Percentiles rank a stretch among this genome's conserved stretches.
These are phyloP conservation scores for Troides oblongomaculatus DNA, from an alignment of 2,888 invertebrate genomes.

Conservation along the genomic window DNA sequence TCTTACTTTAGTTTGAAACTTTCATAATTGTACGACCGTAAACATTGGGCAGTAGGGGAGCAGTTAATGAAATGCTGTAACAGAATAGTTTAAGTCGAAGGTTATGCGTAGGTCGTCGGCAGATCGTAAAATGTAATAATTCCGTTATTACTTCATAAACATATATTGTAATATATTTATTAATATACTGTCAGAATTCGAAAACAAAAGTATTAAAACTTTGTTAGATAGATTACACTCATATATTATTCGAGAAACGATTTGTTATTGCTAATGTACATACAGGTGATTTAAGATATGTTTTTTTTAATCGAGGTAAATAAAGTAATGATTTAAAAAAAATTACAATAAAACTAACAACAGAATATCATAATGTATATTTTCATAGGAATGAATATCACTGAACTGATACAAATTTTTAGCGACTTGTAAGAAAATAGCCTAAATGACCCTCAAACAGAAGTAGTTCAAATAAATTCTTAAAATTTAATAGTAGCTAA, in stretches of 20 bases:
- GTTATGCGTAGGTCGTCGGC: slow-evolving; percentile 34
- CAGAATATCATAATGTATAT: no score
- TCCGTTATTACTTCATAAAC: slow-evolving; percentile 33
- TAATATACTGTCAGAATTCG: slow-evolving; percentile 32
- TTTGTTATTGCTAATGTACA: background rate
- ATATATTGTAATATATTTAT: slow-evolving; percentile 34
- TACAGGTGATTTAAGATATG: background rate
- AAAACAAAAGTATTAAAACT: background rate
- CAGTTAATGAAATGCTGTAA: slow-evolving; percentile 19
- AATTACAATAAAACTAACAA: no score
- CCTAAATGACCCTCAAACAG: no score
- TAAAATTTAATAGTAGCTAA: slow-evolving; percentile 12
- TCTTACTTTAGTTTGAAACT: slow-evolving; percentile 1
- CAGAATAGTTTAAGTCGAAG: slow-evolving; percentile 21
- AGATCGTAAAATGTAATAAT: slow-evolving; percentile 31
- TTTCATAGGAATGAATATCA: no score
- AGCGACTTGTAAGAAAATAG: no score
- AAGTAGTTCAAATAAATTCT: background rate
- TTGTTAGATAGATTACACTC: background rate
- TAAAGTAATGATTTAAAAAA: background rate
- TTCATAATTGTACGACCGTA: slow-evolving; percentile 17
- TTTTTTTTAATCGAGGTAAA: background rate
- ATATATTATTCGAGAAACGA: background rate
- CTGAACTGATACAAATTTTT: no score
- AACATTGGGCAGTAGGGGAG: slow-evolving; percentile 20